Evolutionary conservation across 1,140 invertebrate species (phyloP).

Genomic region (Notospermus geniculatus): DNA sequence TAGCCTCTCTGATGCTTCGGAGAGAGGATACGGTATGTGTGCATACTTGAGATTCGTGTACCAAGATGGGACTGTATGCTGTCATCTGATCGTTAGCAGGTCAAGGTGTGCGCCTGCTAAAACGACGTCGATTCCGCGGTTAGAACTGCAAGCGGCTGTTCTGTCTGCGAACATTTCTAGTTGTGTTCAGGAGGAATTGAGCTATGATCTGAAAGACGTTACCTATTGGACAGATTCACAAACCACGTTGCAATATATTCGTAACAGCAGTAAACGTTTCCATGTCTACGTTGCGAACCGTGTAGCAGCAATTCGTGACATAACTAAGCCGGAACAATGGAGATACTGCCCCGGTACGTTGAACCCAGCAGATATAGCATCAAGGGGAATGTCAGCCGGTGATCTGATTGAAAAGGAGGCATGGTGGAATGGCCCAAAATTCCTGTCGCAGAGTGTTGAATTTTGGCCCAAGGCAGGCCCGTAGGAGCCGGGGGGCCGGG

Average conservation of each 20-base stretch:
- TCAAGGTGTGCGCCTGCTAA: neutral
- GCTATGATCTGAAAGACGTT: neutral
- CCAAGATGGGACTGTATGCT: neutral
- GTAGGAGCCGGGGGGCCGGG: too few relatives aligned
- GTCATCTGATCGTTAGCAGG: neutral
- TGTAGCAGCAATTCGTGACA: neutral
- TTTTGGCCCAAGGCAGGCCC: conserved; percentile 1
- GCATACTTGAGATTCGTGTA: neutral
- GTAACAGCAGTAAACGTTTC: neutral
- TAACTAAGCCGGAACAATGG: neutral
- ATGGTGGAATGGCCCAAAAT: conserved; percentile 6
- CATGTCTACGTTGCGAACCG: neutral
- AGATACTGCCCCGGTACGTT: neutral
- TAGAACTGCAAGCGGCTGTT: conserved; percentile 1
- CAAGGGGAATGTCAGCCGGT: neutral
- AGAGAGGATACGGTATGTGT: conserved; percentile 5
- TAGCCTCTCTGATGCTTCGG: neutral
- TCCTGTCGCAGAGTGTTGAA: neutral
- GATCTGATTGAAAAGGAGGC: neutral
- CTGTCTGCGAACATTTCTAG: neutral
- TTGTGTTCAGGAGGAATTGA: conserved; percentile 1
- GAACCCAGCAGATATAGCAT: conserved; percentile 1
- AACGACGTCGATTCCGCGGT: neutral
- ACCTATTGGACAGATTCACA: conserved; percentile 5
- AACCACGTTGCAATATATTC: neutral